A percentile compares a stretch with the other conserved stretches of the same genome.
Conservation (phyloP, 2,888 invertebrate genomes). For the Coleophora flavipennella region DNA sequence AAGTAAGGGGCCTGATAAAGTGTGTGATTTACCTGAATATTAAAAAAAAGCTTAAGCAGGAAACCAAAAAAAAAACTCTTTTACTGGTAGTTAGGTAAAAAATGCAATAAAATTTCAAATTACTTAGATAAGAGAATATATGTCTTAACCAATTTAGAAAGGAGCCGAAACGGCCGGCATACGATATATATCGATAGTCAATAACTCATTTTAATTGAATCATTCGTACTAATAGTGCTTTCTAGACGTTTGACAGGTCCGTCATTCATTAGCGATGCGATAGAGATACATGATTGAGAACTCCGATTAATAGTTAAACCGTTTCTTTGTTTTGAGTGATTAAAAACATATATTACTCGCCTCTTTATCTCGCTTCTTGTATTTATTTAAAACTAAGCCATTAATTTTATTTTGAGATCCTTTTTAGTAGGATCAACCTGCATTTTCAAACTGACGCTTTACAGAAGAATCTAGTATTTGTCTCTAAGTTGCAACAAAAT, state of each 20-base stretch:
- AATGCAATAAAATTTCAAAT: not conserved
- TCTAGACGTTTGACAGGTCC: slow-evolving; percentile 55
- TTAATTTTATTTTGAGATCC: too few relatives aligned
- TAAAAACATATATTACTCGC: slow-evolving; percentile 14
- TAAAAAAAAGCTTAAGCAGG: too few relatives aligned
- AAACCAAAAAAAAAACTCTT: too few relatives aligned
- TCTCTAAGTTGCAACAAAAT: too few relatives aligned
- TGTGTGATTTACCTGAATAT: too few relatives aligned
- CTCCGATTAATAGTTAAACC: slow-evolving; percentile 35
- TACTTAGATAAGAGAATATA: slow-evolving; percentile 4
- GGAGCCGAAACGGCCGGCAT: slow-evolving; percentile 21
- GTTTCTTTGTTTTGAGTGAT: slow-evolving; percentile 17
- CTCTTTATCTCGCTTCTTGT: slow-evolving; percentile 14
- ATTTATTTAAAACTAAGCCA: too few relatives aligned
- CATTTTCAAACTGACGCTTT: too few relatives aligned
- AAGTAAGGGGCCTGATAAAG: too few relatives aligned
- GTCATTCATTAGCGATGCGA: slow-evolving; percentile 55
- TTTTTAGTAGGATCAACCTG: too few relatives aligned
- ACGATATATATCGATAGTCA: slow-evolving; percentile 38
- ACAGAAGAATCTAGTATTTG: too few relatives aligned
- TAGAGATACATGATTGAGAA: slow-evolving; percentile 37
- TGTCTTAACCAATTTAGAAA: slow-evolving; percentile 14
- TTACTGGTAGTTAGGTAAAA: not conserved
- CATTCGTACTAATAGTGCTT: slow-evolving; percentile 55
- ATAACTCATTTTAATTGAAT: slow-evolving; percentile 66